Conservation (phyloP, 1,140 invertebrate species). For the Dolichoris vasculosae region DNA sequence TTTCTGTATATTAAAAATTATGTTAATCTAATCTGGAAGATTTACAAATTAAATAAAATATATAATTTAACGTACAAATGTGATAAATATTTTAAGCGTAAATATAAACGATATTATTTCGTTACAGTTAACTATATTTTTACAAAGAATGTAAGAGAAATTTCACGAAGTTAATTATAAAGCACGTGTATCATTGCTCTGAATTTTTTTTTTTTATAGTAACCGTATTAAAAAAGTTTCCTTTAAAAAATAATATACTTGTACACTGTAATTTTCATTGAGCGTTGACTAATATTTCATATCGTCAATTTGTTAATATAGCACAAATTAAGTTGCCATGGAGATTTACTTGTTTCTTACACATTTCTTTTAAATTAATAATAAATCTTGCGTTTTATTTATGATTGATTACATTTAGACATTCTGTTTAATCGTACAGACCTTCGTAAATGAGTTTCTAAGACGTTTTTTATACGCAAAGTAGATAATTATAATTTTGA, state of each 20-base stretch:
- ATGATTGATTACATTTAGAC: neutral
- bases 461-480: neutral
- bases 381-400: no score
- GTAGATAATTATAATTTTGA: neutral
- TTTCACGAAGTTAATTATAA: neutral
- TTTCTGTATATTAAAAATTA: no score
- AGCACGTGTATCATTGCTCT: neutral
- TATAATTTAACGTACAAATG: no score
- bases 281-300: conserved; percentile 41
- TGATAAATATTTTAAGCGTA: no score
- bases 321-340: neutral
- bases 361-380: no score
- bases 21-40: no score
- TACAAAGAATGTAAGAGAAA: no score
- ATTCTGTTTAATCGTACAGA: neutral
- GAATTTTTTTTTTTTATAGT: neutral
- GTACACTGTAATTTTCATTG: conserved; percentile 28
- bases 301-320: conserved; percentile 2
- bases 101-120: no score
- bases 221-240: neutral
- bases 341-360: no score
- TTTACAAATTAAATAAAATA: no score
- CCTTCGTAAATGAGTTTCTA: neutral
- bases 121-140: no score
- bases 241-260: conserved; percentile 34